Base-by-base conservation (phyloP, 2,888 invertebrate genomes). In the Tetheella fluctuosa region DNA sequence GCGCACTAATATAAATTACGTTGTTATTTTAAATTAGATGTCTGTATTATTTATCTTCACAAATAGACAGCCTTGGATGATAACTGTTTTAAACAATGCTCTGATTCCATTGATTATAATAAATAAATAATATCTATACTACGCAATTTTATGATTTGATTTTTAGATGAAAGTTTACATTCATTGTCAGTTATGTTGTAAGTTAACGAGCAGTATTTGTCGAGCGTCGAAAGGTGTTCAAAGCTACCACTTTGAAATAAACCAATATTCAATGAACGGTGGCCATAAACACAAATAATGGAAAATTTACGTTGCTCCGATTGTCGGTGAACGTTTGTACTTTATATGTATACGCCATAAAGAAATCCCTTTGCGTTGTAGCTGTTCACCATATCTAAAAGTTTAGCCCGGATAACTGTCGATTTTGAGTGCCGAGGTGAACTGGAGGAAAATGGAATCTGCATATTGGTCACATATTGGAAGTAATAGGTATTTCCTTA, bases 171-270 rank as follows among this genome's bases (percentile, higher is more conserved):
- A 64, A 60, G 71, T 73, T 73, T 74, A 73, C 64, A 58, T 69
- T 71, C 67, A 76, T 74, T 70, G 69, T 67, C 68, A 67, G 70
- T 70, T 70, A 69, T 67, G 63, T 58, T 68, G 64, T 69, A 62
- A 67, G 73, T 71, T 69, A 73, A 70, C 69, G 68, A 69, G 64
- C 72, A 69, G 69, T 64, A 65, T 65, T 64, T 62, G 71, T 57
- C 69, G 60, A 69, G 72, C 63, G 80, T 64, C 67, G 73, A 76
- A 73, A 79, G 60, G 70, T 58, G 74, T 70, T 80, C 79, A 80
- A 78, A 81, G 76, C 62, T 64, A 60, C 52, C 67, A 59, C 58
- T 60, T 63, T 72, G 65, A 76, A 75, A 73, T 76, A 79, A 76
- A 79, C 76, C 73, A 73, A 76, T 76, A 73, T 72, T 67, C 64